phyloP scores from a whole-genome alignment of 2,888 invertebrate genomes.

The Chymomyza caudatula region DNA sequence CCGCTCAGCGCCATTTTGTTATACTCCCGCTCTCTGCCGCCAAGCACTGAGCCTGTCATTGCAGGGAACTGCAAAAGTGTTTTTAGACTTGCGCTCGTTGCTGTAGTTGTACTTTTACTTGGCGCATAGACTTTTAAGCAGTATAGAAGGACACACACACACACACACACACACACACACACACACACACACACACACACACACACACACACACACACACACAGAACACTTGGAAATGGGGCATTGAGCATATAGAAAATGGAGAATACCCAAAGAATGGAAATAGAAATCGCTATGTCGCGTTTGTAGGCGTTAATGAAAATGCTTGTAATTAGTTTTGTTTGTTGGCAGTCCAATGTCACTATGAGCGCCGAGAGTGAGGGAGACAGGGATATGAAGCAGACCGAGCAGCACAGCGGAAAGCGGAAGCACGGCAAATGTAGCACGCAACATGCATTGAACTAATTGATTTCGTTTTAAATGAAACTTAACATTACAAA shows the following conservation, averaged over 20 bases:
- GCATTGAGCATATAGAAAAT: not conserved
- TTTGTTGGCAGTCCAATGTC: constrained; percentile 41
- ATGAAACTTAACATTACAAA: not conserved
- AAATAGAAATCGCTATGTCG: constrained; percentile 26
- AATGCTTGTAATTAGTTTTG: constrained; percentile 71
- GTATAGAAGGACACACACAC: constrained; percentile 14
- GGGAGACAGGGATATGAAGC: constrained; percentile 16
- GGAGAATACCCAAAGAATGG: not conserved
- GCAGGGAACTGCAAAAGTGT: constrained; percentile 53
- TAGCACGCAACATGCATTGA: constrained; percentile 66
- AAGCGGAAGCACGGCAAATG: constrained; percentile 56
- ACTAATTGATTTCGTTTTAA: constrained; percentile 61
- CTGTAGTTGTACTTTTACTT: constrained; percentile 15
- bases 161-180: not conserved
- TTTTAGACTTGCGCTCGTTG: constrained; percentile 47
- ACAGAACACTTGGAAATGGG: too few species aligned
- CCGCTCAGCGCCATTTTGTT: too few species aligned
- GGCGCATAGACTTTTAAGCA: constrained; percentile 69
- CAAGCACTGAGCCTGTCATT: not conserved
- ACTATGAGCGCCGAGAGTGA: not conserved
- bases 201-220: not conserved
- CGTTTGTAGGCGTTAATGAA: constrained; percentile 66
- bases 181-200: not conserved
- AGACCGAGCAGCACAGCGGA: constrained; percentile 32
- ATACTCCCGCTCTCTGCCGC: not conserved